Evolutionary conservation across 2,888 invertebrate genomes (phyloP), one percentile per base, ranked within the genome.

Genomic region (Pandemis heparana): DNA sequence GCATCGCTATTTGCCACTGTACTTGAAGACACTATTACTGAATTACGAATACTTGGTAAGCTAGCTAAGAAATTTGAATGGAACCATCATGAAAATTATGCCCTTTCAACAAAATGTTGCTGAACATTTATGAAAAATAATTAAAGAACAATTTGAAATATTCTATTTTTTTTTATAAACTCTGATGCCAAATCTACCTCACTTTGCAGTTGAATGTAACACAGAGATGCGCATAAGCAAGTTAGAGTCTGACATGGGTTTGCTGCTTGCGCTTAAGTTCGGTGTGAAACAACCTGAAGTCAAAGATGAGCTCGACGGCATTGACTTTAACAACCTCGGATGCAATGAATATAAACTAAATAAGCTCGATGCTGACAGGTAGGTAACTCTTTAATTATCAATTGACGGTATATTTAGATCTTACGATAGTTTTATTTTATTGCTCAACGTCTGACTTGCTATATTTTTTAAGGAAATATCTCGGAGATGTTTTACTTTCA

Each of bases 281-380:
- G 77, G 78, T 4, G 81, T 92, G 6, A 74, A 75, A 16, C 82
- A 83, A 63, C 80, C 82, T 0, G 18, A 38, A 0, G 65, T 69
- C 0, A 75, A 41, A 0, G 86, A 90, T 67, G 89, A 87, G 4
- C 81, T 91, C 6, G 85, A 82, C 1, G 82, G 80, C 9, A 81
- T 92, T 16, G 78, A 90, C 56, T 74, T 69, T 0, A 77, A 80
- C 0, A 83, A 83, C 0, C 81, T 92, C 2, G 65, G 75, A 59
- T 83, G 83, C 41, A 70, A 78, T 0, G 84, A 88, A 53, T 88
- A 91, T 67, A 90, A 89, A 75, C 76, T 92, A 18, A 81, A 84
- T 39, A 92, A 92, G 77, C 77, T 92, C 7, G 83, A 85, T 23
- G 78, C 80, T 14, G 92, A 92, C 75, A 89, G 91, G 92, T 91